Evolutionary conservation across 2,113 vertebrate genomes (phyloP), one percentile per base, ranked within the genome.

Genomic region (Leptodactylus fuscus): DNA sequence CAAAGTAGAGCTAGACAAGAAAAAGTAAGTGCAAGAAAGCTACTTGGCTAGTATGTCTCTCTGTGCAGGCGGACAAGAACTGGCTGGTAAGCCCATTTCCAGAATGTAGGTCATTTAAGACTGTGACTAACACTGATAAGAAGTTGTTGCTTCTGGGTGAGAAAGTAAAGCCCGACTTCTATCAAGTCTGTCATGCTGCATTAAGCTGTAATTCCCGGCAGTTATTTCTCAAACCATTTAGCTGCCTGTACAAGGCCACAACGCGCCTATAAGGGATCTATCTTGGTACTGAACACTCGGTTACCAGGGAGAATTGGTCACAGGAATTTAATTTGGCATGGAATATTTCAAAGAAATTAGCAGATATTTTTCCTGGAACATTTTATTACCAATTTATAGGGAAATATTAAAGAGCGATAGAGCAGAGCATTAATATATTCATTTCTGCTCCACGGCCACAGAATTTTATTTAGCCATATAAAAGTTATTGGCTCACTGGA

Each of bases 171-270:
- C 36, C 69, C 8, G 16, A 38, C 34, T 44, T 36, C 32, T 51
- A 74, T 55, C 81, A 74, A 44, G 49, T 32, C 12, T 70, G 81
- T 53, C 81, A 82, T 41, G 81, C 81, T 20, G 20, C 65, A 82
- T 82, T 82, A 82, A 73, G 67, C 58, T 81, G 65, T 73, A n/a
- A 82, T 82, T 82, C 65, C 81, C 65, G 12, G 41, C 6, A 73
- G 44, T 13, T 73, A 69, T 81, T 49, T 41, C 60, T 49, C 44
- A 49, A 69, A 69, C 80, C 62, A 36, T 81, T 82, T 82, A 71
- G 81, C 62, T 53, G 81, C 65, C 46, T 36, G 80, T 53, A 71
- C 44, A 70, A 48, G 65, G 27, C 29, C n/a, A 48, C 58, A 81
- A 67, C 38, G 24, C 5, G 78, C 15, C 38, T 65, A 46, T 46